phyloP scores from a whole-genome alignment of 2,113 vertebrate species.

The Pelmatolapia mariae region DNA sequence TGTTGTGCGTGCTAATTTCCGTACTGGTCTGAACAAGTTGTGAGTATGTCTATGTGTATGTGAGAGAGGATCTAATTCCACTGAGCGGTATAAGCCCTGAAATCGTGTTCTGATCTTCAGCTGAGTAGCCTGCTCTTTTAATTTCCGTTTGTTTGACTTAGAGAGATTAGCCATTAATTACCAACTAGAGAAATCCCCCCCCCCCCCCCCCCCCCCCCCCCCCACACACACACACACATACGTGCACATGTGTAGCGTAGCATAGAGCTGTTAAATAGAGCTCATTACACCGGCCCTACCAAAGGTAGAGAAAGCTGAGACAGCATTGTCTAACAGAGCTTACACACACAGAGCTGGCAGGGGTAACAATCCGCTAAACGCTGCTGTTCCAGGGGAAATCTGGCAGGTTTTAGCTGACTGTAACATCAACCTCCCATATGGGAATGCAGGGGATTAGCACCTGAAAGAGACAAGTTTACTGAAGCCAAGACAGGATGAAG shows the following conservation, averaged over 20 bases:
- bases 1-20: background rate
- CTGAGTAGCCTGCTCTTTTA: constrained; percentile 32
- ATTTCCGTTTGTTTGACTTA: constrained; percentile 65
- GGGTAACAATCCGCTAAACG: background rate
- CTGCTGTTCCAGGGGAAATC: constrained; percentile 24
- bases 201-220: background rate
- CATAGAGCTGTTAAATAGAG: constrained; percentile 24
- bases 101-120: constrained; percentile 40
- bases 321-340: constrained; percentile 17
- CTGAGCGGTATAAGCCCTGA: constrained; percentile 18
- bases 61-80: constrained; percentile 13
- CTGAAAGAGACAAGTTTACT: background rate
- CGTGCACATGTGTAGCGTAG: background rate
- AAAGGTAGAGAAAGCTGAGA: constrained; percentile 29
- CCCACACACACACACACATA: background rate
- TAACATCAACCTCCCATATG: constrained; percentile 1
- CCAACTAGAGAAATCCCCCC: constrained; percentile 29
- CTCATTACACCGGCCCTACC: constrained; percentile 28
- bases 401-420: constrained; percentile 13
- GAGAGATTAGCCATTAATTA: constrained; percentile 67
- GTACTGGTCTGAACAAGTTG: background rate
- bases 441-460: constrained; percentile 9
- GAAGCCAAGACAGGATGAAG: constrained; percentile 12
- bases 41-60: background rate
- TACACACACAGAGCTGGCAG: background rate